A percentile compares a stretch with the other conserved stretches of the same genome.
These are phyloP conservation scores for Pelusios castaneus DNA, from an alignment of 2,113 vertebrate species.

Conservation along the genomic window DNA sequence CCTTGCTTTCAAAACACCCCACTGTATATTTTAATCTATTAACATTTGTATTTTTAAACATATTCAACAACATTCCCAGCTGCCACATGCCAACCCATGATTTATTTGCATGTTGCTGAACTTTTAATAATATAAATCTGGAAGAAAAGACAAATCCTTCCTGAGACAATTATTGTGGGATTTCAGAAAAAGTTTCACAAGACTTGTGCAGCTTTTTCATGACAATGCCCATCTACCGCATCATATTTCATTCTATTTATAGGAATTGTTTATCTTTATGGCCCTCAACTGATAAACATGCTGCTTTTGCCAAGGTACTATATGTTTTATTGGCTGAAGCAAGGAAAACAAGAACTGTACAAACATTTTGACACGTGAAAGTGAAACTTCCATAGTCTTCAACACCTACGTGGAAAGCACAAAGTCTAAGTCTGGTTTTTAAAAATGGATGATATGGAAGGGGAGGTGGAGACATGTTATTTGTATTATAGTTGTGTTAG, in stretches of 20 bases:
- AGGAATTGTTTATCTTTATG: slow-evolving; percentile 64
- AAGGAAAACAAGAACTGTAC: neutral
- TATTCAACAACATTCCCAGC: neutral
- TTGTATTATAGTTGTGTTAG: accelerated
- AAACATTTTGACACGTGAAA: neutral
- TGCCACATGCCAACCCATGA: neutral
- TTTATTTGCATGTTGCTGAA: neutral
- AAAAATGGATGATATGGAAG: neutral
- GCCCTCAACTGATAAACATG: slow-evolving; percentile 43
- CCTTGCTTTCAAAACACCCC: neutral
- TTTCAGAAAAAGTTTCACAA: slow-evolving; percentile 38
- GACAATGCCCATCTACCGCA: slow-evolving; percentile 48
- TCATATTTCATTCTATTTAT: slow-evolving; percentile 54
- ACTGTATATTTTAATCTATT: neutral
- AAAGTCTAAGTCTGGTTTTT: neutral
- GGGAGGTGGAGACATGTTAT: neutral
- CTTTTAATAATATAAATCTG: neutral
- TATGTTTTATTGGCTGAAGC: slow-evolving; percentile 23
- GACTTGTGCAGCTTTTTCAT: slow-evolving; percentile 59
- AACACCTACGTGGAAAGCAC: neutral
- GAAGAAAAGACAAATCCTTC: neutral
- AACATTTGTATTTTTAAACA: neutral
- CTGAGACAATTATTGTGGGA: slow-evolving; percentile 5
- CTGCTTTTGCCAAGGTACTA: neutral
- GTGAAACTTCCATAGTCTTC: accelerated